Conservation (phyloP, 2,888 invertebrate species). For the Pachydiplax longipennis region DNA sequence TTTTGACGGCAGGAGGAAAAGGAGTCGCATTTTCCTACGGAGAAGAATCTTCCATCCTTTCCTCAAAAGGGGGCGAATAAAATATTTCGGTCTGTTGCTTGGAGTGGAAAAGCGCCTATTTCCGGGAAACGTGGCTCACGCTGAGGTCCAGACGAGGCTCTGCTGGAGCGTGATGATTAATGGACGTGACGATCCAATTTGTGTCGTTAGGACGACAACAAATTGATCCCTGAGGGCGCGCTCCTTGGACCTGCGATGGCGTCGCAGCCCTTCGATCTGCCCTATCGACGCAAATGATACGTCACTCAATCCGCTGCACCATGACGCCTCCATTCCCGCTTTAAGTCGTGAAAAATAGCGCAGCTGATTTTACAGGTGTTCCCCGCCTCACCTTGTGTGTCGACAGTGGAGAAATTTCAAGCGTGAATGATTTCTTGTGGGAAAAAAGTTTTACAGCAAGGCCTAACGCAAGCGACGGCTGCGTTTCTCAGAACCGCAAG, state of each 20-base stretch:
- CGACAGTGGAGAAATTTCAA: no score
- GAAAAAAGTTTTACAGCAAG: no score
- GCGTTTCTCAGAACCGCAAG: no score
- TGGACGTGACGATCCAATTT: constrained; percentile 1
- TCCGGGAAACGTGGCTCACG: not conserved
- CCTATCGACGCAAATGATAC: not conserved
- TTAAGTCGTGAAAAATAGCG: not conserved
- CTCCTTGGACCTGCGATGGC: not conserved
- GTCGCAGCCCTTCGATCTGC: not conserved
- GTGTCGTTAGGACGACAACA: not conserved
- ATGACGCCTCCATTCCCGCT: not conserved
- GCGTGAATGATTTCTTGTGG: no score
- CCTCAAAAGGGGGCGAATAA: no score
- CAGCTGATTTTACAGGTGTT: not conserved
- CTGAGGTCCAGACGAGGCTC: not conserved
- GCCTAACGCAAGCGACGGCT: no score
- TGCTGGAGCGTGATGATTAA: not conserved
- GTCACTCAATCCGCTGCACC: not conserved
- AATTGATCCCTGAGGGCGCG: not conserved
- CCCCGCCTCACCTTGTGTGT: no score
- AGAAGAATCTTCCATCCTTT: no score
- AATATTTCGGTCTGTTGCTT: not conserved
- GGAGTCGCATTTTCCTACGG: no score
- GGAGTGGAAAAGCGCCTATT: not conserved
- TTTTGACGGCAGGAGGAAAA: no score